Evolutionary conservation across 2,797 vertebrate genomes (phyloP), one percentile per base, ranked within the genome.

Genomic region (Paedocypris micromegethes): DNA sequence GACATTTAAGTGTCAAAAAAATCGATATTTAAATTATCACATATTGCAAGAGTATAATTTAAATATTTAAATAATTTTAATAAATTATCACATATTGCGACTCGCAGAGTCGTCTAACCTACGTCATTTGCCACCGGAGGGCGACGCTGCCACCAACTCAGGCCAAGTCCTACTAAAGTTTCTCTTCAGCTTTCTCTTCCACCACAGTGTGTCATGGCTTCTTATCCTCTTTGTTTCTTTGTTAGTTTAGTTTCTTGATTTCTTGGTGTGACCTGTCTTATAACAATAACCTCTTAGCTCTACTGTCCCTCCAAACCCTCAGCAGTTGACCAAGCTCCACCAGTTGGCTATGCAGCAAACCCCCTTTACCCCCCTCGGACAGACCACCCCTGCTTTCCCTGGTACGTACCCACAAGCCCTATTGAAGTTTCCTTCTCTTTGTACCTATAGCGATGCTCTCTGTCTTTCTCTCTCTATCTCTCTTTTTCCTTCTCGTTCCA

Each of bases 231-330:
- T 88, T 79, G 23, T 88, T 82, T 78, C 81, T 84, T 83, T 79
- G 58, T 86, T 86, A 79, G 85, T 92, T 89, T 85, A 77, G 84
- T 87, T 89, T 91, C 82, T 92, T 91, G 81, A 87, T 91, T 89
- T 92, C 80, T 92, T 68, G 78, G 89, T 94, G 91, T 94, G 91
- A 91, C 91, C 90, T 90, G 87, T 94, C 85, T 86, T 90, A 89
- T 90, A 89, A 91, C 81, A 92, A 95, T 97, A 94, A 98, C 93
- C 92, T 97, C 93, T 96, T 95, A 97, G 96, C 89, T 97, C 91
- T 96, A 91, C 87, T 97, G 92, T 97, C 94, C 94, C 95, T 96
- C 93, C 94, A 91, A 93, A 93, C 83, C 92, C 89, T 90, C 91
- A 94, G 93, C 93, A 94, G 93, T 91, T 94, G 93, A 94, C 92